Percentiles rank a stretch among this genome's conserved stretches.
phyloP scores from a whole-genome alignment of 2,888 invertebrate genomes.

The Smittia sp. region DNA sequence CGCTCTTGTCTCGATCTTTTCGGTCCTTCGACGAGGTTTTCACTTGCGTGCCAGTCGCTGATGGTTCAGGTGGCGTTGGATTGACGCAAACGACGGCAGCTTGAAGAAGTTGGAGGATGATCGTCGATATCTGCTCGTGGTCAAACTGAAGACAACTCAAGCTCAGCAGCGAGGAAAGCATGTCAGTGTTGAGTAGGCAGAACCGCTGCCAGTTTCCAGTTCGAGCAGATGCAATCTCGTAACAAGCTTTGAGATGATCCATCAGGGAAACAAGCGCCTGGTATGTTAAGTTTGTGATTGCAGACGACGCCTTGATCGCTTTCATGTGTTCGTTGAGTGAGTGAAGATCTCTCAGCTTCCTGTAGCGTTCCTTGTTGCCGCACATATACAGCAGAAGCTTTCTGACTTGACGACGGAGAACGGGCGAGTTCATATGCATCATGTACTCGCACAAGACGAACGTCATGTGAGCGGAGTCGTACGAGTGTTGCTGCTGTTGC shows the following conservation, averaged over 20 bases:
- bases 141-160: constrained; percentile 79
- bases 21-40: constrained; percentile 52
- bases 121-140: constrained; percentile 81
- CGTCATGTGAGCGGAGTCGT: constrained; percentile 54
- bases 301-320: constrained; percentile 56
- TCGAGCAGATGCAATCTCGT: constrained; percentile 86
- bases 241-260: constrained; percentile 90
- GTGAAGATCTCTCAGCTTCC: constrained; percentile 89
- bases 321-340: constrained; percentile 85
- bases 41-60: background rate
- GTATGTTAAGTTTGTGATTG: constrained; percentile 65
- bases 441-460: constrained; percentile 87
- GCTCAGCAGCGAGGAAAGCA: constrained; percentile 77
- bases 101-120: constrained; percentile 84
- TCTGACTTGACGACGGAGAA: constrained; percentile 78
- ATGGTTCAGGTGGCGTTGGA: constrained; percentile 44
- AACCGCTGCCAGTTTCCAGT: constrained; percentile 95
- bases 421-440: constrained; percentile 90
- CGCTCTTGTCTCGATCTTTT: constrained; percentile 65
- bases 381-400: constrained; percentile 89
- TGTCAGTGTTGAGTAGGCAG: constrained; percentile 69
- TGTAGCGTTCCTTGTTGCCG: constrained; percentile 93
- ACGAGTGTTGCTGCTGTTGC: constrained; percentile 42
- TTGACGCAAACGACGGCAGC: constrained; percentile 73
- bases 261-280: constrained; percentile 91